Percentiles rank a stretch among this genome's conserved stretches.
Evolutionary conservation across 2,888 invertebrate genomes (phyloP).

Genomic region (Limnephilus rhombicus): DNA sequence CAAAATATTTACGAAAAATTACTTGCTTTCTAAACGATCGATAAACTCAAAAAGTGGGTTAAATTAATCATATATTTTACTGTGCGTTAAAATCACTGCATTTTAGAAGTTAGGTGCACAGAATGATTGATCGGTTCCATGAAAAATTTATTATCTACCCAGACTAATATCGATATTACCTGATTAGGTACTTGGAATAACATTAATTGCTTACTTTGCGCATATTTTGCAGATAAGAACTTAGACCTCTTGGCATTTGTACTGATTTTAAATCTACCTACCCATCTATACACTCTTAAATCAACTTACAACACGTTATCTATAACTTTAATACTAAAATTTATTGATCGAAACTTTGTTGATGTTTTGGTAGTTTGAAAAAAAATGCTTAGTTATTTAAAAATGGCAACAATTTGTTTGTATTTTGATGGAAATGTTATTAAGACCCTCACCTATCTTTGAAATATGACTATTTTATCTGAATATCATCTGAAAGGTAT

Average conservation of each 20-base stretch:
- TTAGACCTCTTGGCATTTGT: neutral
- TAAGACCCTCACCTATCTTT: neutral
- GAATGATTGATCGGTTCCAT: neutral
- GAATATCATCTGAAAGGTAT: neutral
- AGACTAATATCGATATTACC: neutral
- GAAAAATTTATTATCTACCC: neutral
- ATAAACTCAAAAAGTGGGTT: neutral
- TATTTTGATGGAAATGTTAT: neutral
- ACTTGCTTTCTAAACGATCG: neutral
- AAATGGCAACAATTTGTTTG: neutral
- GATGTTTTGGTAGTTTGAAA: neutral
- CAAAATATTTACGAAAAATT: neutral
- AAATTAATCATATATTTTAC: neutral
- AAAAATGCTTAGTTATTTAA: neutral
- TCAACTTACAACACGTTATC: neutral
- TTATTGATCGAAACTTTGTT: neutral
- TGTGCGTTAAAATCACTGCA: neutral
- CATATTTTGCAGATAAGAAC: neutral
- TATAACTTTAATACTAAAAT: neutral
- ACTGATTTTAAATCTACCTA: neutral
- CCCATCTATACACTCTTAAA: neutral
- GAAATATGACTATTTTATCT: neutral
- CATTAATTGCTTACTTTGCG: neutral
- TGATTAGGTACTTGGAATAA: neutral
- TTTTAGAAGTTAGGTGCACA: neutral